phyloP scores from a whole-genome alignment of 2,888 invertebrate genomes.

The Limnephilus rhombicus region DNA sequence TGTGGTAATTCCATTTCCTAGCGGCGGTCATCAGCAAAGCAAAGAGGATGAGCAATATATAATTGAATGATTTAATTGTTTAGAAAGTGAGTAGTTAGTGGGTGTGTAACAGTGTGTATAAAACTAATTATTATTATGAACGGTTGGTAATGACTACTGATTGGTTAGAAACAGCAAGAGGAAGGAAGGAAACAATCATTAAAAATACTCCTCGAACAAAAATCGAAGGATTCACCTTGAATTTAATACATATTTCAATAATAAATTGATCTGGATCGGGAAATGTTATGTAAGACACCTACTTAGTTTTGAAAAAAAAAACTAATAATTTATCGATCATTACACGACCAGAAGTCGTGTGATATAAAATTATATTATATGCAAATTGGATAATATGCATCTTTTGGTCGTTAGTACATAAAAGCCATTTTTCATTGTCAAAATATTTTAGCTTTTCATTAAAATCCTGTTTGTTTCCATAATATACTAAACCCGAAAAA shows the following conservation, averaged over 20 bases:
- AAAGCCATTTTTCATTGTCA: too few relatives aligned
- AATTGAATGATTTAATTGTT: background rate
- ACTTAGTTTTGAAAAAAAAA: too few relatives aligned
- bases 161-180: background rate
- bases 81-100: background rate
- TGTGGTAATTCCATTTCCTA: slow-evolving; percentile 7
- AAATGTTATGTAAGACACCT: background rate
- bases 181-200: background rate
- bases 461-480: too few relatives aligned
- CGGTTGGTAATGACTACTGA: background rate
- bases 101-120: background rate
- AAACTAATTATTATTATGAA: background rate
- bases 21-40: background rate
- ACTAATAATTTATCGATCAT: too few relatives aligned
- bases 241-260: slow-evolving; percentile 14
- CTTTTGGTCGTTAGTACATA: too few relatives aligned
- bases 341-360: too few relatives aligned
- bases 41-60: background rate
- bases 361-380: too few relatives aligned
- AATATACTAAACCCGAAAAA: too few relatives aligned
- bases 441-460: too few relatives aligned
- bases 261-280: background rate
- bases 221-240: slow-evolving; percentile 4
- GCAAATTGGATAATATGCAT: too few relatives aligned
- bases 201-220: background rate